Evolutionary conservation across 2,113 vertebrate genomes (phyloP), one percentile per base, ranked within the genome.

Genomic region (Cebus imitator): DNA sequence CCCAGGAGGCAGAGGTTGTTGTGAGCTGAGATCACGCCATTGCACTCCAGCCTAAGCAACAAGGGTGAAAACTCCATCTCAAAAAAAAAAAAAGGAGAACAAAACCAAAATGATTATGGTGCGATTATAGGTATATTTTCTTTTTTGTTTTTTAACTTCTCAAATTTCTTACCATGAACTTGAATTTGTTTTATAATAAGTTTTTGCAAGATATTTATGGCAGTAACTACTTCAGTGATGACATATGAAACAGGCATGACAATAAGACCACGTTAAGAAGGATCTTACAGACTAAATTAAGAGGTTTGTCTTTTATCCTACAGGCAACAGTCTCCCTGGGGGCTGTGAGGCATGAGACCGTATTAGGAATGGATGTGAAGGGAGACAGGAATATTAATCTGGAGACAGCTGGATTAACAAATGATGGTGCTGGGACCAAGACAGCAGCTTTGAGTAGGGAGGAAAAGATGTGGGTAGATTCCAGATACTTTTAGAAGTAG

Each of bases 81-180:
- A 52, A 52, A 52, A 52, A 52, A 50, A 52, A n/a, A 73, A 82
- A 93, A 70, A 37, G 83, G 52, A 84, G 57, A 72, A 75, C 7
- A 86, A 73, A 81, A 86, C 21, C 35, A 93, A 91, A 95, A 87
- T 73, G 80, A 97, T 35, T 68, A 55, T 81, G 57, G 37, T 72
- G 25, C 16, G 13, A 70, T 2, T 52, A 21, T 48, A 35, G 35
- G 48, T 27, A 23, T 64, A 23, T 57, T 45, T 87, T 48, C 25
- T 82, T 70, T 58, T 35, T 37, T 76, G 23, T 87, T 50, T 84
- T 12, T 86, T 91, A 84, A 93, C n/a, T 85, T 92, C 57, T 89
- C 48, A 45, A 78, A 64, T 82, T 96, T 92, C 82, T 81, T 55
- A 80, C 75, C 58, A 86, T 72, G 21, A 86, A 58, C 11, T 85